phyloP scores from a whole-genome alignment of 2,113 vertebrate genomes.

The Plectropomus leopardus region DNA sequence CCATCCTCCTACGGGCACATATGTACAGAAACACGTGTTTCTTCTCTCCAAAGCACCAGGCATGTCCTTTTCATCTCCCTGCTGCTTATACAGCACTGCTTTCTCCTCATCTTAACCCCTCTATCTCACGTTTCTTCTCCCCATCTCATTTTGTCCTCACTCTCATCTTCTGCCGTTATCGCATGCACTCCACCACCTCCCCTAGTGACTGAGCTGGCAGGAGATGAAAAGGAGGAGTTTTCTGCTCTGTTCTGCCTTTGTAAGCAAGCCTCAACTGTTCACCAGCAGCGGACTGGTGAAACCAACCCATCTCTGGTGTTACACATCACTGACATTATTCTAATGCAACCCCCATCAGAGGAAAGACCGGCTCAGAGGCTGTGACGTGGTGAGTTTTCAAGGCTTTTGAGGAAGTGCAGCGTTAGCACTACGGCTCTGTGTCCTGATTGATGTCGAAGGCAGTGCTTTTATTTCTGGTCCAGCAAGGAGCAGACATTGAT shows the following conservation, averaged over 20 bases:
- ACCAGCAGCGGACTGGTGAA: constrained; percentile 25
- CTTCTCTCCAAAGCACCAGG: constrained; percentile 9
- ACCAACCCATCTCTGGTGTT: constrained; percentile 36
- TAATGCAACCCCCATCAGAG: constrained; percentile 5
- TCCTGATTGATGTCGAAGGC: not conserved
- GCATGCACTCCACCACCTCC: constrained; percentile 41
- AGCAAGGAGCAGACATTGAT: constrained; percentile 35
- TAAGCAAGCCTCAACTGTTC: constrained; percentile 41
- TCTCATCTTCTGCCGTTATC: constrained; percentile 24
- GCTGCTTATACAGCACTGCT: constrained; percentile 10
- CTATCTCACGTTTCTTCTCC: constrained; percentile 27
- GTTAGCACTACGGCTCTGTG: not conserved
- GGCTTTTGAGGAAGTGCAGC: constrained; percentile 17
- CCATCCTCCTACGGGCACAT: constrained; percentile 15
- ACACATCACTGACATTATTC: constrained; percentile 23
- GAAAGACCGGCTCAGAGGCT: not conserved
- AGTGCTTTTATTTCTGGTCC: constrained; percentile 23
- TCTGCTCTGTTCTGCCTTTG: constrained; percentile 46
- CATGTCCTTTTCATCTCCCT: constrained; percentile 10
- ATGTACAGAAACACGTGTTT: not conserved
- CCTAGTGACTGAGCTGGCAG: constrained; percentile 64
- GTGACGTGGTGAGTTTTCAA: constrained; percentile 31
- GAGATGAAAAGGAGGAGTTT: constrained; percentile 64
- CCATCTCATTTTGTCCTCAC: constrained; percentile 17
- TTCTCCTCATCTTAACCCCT: constrained; percentile 26